Evolutionary conservation across 2,797 vertebrate genomes (phyloP), one percentile per base, ranked within the genome.

Genomic region (Spinus pinus): DNA sequence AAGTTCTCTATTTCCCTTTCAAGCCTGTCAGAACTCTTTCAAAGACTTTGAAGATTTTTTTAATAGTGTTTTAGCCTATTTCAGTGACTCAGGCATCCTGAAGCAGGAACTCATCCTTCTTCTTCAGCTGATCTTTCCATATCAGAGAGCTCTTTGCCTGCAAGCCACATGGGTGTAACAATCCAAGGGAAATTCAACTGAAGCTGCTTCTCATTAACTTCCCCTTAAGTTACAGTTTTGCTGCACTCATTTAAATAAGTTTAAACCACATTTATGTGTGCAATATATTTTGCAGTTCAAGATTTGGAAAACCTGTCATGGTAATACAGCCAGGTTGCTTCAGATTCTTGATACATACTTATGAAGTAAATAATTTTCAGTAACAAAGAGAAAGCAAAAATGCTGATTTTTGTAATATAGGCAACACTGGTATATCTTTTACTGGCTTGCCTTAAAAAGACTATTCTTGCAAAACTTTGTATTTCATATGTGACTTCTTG

Each of bases 101-200:
- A 91, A 94, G 58, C 90, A 96, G 90, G 95, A 95, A 94, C 87
- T 94, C 84, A 95, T 96, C 79, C 81, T 96, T 94, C 77, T 92
- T 88, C 73, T 95, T 90, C 82, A 79, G 6, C 88, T 90, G 73
- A 84, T 72, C 94, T 95, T 95, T 96, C 80, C 27, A 5, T 94
- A 94, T 93, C 79, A 93, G 88, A 87, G 72, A 71, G 49, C 70
- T 95, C 80, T 92, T 81, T 91, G 95, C 90, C 93, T 95, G 96
- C 64, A 84, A 87, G 46, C 92, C 96, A 94, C 92, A 96, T 96
- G 95, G 67, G 56, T 96, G 46, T 95, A 92, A 49, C 69, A 92
- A 44, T 86, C 19, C 70, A 70, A 86, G 75, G 71, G 69, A 81
- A 88, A 28, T 12, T 70, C 58, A 86, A 30, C 73, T 89, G 82